These are phyloP conservation scores for Cyclina sinensis DNA, from an alignment of 1,140 invertebrate species.

Conservation along the genomic window DNA sequence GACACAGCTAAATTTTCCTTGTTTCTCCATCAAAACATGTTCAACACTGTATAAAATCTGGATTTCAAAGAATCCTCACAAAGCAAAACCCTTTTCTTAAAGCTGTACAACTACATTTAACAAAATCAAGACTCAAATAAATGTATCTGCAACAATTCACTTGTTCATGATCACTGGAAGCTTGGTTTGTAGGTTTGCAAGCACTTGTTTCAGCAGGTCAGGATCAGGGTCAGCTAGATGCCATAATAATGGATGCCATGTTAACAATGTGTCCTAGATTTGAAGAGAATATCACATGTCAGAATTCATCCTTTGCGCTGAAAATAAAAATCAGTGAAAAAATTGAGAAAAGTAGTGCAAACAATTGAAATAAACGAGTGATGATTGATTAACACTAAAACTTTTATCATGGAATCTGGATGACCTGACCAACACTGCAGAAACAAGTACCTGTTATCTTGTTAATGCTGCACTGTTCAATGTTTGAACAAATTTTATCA, in stretches of 20 bases:
- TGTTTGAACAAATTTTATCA: no score
- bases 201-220: constrained; percentile 16
- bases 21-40: neutral
- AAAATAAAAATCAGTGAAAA: constrained; percentile 2
- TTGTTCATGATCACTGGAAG: constrained; percentile 40
- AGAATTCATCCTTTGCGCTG: constrained; percentile 25
- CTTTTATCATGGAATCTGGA: no score
- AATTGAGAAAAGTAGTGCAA: neutral
- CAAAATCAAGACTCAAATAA: neutral
- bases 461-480: no score
- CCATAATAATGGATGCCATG: neutral
- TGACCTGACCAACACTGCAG: no score
- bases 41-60: neutral
- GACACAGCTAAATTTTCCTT: neutral
- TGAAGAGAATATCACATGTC: neutral
- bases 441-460: no score
- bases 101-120: neutral
- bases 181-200: constrained; percentile 1
- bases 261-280: neutral
- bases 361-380: no score
- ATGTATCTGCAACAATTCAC: neutral
- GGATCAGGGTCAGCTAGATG: constrained; percentile 3
- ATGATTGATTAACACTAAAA: no score
- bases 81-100: no score
- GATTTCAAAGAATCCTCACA: neutral